Base-by-base conservation (phyloP, 2,888 invertebrate genomes). In the Lasius fuliginosus region DNA sequence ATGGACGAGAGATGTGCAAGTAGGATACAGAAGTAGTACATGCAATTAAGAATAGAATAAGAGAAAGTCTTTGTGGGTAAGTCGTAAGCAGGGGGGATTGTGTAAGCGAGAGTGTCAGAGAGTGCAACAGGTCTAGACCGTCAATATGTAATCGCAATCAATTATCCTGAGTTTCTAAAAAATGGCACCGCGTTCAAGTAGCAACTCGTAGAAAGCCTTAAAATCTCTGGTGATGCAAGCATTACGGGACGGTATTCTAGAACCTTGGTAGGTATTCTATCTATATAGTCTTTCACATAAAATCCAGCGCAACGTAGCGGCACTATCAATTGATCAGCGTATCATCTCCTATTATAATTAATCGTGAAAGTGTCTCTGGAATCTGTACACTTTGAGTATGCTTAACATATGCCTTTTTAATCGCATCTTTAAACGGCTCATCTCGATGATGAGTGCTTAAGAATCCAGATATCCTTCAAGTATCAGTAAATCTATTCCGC, bases 1-100 rank as follows among this genome's bases (percentile, higher is more conserved):
- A 40, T 15, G n/a, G n/a, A 62, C 5, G 5, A 75, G 60, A 60
- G 27, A 74, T 62, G 3, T 46, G 42, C 42, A 60, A 33, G 27
- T 40, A 27, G 33, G n/a, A 62, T 40, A 40, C 60, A n/a, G 30
- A 42, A 62, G 33, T 33, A 62, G 30, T 53, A 60, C n/a, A n/a
- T 46, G 75, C 46, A 75, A 75, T 75, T 62, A 75, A 62, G 64
- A 62, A 46, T 75, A 46, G 46, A 74, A 74, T 42, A 74, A 74
- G 74, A 75, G 75, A 75, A 75, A 75, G 75, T 64, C 75, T 75
- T 75, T 64, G 30, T 64, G 42, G 46, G 46, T 30, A 75, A 62
- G 42, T n/a, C n/a, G 62, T 33, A 46, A 75, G 62, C 33, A 30
- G 46, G 46, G 46, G 46, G 33, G 75, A 75, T 75, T 75, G 75